A percentile compares a stretch with the other conserved stretches of the same genome.
Conservation (phyloP, 2,113 vertebrate genomes). For the Ammodramus savannarum region DNA sequence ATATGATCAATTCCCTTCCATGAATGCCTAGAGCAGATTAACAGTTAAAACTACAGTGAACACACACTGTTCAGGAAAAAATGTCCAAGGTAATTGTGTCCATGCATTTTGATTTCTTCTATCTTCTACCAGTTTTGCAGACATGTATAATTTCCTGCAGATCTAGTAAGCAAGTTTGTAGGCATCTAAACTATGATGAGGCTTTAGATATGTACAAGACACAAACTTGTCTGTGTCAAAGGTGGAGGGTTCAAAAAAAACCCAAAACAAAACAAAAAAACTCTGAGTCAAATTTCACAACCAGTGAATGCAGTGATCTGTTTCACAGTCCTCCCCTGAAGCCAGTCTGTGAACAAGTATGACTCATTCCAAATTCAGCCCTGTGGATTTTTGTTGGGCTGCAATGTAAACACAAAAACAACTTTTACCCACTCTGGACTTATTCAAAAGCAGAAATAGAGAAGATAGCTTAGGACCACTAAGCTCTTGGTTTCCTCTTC, state of each 20-base stretch:
- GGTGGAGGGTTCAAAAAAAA: background rate
- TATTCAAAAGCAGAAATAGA: background rate
- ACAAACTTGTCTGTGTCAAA: background rate
- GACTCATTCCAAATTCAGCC: background rate
- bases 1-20: background rate
- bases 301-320: background rate
- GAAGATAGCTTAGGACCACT: background rate
- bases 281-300: background rate
- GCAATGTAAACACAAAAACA: background rate
- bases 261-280: fast-evolving
- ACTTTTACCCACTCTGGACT: background rate
- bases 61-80: background rate
- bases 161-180: background rate
- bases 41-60: background rate
- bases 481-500: background rate
- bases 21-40: background rate
- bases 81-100: background rate
- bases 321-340: background rate
- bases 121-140: background rate
- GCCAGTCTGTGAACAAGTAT: background rate
- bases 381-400: background rate
- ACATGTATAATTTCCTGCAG: background rate
- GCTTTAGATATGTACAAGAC: background rate
- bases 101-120: background rate
- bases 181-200: background rate